These are phyloP conservation scores for Rhinolophus ferrumequinum DNA, from an alignment of 2,113 vertebrate species.

Conservation along the genomic window DNA sequence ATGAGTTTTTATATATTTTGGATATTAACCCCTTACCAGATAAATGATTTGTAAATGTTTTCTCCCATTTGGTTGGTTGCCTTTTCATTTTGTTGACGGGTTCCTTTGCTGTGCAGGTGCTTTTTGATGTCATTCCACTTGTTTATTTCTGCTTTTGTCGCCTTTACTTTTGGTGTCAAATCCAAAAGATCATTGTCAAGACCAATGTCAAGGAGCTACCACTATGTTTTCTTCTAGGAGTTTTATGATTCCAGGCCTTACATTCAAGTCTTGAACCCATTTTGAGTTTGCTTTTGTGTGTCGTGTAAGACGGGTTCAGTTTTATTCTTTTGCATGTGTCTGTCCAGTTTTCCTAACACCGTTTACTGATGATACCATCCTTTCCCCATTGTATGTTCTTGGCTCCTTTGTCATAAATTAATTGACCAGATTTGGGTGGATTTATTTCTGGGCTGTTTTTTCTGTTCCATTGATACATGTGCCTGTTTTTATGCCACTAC, in stretches of 20 bases:
- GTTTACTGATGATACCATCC: accelerated
- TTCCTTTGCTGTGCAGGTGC: accelerated
- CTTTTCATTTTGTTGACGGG: accelerated
- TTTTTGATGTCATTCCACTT: not conserved
- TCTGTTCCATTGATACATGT: not conserved
- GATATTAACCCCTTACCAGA: accelerated
- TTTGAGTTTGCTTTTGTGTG: not conserved
- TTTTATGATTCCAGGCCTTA: not conserved
- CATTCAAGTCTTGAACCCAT: not conserved
- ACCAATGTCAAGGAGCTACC: not conserved
- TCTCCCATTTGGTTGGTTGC: accelerated
- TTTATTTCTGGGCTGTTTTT: too few species aligned
- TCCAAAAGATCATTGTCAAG: not conserved
- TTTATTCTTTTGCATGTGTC: not conserved
- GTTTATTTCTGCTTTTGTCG: not conserved
- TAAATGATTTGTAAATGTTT: accelerated
- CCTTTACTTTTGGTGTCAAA: not conserved
- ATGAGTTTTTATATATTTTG: not conserved
- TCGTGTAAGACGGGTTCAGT: accelerated
- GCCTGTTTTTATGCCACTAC: accelerated
- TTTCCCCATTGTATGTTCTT: not conserved
- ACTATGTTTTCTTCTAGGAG: not conserved
- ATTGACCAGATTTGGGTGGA: accelerated
- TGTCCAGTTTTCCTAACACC: not conserved
- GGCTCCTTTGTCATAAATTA: not conserved